These are phyloP conservation scores for Tachuris rubrigastra DNA, from an alignment of 2,113 vertebrate genomes.

Conservation along the genomic window DNA sequence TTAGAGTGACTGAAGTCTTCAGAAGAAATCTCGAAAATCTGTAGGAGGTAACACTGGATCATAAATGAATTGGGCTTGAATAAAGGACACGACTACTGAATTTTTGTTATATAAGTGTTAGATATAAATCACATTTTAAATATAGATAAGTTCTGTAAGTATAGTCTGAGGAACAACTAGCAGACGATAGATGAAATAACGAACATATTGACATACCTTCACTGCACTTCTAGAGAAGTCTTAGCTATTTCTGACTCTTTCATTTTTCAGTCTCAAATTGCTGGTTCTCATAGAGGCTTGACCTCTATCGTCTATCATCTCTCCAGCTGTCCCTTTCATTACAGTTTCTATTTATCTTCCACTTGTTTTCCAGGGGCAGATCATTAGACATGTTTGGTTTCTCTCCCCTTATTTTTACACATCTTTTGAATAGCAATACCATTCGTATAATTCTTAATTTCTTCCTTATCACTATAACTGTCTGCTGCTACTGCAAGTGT, in stretches of 20 bases:
- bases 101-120: not conserved
- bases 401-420: not conserved
- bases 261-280: slow-evolving; percentile 36
- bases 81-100: not conserved
- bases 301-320: not conserved
- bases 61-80: not conserved
- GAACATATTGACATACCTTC: not conserved
- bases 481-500: not conserved
- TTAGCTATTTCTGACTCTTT: slow-evolving; percentile 1
- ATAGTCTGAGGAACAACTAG: not conserved
- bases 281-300: slow-evolving; percentile 5
- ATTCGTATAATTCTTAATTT: not conserved
- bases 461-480: not conserved
- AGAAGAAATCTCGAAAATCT: not conserved
- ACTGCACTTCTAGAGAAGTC: not conserved
- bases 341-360: slow-evolving; percentile 28
- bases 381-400: slow-evolving; percentile 10
- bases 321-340: slow-evolving; percentile 40
- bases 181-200: not conserved
- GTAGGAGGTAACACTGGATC: not conserved
- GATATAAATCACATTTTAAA: not conserved
- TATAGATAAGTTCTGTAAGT: not conserved
- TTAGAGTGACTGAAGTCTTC: not conserved
- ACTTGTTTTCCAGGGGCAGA: slow-evolving; percentile 25
- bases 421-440: not conserved